Conservation (phyloP, 2,888 invertebrate genomes). For the Choreutis nemorana region DNA sequence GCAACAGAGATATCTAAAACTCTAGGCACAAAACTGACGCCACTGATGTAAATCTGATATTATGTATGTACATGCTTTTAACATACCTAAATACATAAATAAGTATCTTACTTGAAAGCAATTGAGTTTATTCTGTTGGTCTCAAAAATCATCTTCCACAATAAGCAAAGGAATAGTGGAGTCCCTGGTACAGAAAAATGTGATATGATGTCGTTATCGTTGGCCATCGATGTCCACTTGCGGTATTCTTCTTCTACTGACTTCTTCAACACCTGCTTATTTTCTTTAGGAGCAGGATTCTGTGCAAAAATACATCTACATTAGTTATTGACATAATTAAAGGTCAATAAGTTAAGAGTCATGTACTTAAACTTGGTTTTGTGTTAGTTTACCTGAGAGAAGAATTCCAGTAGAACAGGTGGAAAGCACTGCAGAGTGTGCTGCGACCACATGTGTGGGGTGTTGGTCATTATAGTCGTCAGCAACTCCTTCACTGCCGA, state of each 20-base stretch:
- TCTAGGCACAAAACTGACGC: too few species aligned
- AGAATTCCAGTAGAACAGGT: constrained; percentile 87
- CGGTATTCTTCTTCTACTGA: constrained; percentile 95
- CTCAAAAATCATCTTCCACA: constrained; percentile 96
- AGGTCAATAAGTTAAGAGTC: neutral
- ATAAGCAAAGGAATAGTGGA: constrained; percentile 88
- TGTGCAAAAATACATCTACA: constrained; percentile 20
- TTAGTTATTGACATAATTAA: neutral
- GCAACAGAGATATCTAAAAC: too few species aligned
- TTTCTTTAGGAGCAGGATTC: constrained; percentile 85
- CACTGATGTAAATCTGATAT: too few species aligned
- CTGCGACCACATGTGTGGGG: constrained; percentile 94
- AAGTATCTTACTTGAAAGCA: constrained; percentile 82
- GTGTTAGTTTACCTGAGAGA: constrained; percentile 66
- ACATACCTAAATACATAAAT: too few species aligned
- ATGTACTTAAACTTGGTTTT: too few species aligned
- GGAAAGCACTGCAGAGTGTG: constrained; percentile 94
- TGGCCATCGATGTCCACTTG: constrained; percentile 97
- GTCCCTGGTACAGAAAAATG: constrained; percentile 96
- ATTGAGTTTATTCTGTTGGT: constrained; percentile 92
- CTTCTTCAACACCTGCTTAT: constrained; percentile 90
- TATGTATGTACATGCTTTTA: too few species aligned
- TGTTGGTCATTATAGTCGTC: constrained; percentile 90
- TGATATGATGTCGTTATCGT: constrained; percentile 94
- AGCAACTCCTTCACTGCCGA: constrained; percentile 92